Conservation (phyloP, 2,113 vertebrate genomes). For the Gasterosteus nipponicus region DNA sequence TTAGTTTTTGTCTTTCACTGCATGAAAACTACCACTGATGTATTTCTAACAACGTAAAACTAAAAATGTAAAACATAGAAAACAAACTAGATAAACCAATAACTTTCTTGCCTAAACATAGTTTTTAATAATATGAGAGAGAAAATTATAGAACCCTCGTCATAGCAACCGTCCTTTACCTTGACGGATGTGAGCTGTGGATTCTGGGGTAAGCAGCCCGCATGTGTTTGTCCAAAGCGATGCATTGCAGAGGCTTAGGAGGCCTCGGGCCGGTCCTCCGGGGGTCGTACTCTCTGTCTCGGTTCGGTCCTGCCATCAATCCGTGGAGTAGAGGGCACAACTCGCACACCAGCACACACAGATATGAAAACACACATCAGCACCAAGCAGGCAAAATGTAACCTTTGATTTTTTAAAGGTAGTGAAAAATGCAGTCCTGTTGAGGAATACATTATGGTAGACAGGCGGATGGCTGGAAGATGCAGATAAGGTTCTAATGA, state of each 20-base stretch:
- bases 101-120: neutral
- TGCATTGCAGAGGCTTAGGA: neutral
- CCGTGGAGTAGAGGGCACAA: neutral
- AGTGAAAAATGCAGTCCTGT: neutral
- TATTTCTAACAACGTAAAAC: neutral
- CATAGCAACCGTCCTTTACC: neutral
- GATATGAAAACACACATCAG: slow-evolving; percentile 8
- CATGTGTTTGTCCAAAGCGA: neutral
- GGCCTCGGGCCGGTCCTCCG: neutral
- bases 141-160: neutral
- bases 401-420: slow-evolving; percentile 3
- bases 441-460: neutral
- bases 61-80: neutral
- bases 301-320: slow-evolving; percentile 2
- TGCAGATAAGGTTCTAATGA: slow-evolving; percentile 3
- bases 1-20: neutral
- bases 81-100: neutral
- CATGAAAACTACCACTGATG: neutral
- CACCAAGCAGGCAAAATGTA: slow-evolving; percentile 16
- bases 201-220: neutral
- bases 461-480: neutral
- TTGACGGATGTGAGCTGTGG: neutral
- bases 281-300: neutral
- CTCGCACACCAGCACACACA: slow-evolving; percentile 4
- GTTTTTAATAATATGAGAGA: neutral